Evolutionary conservation across 1,140 invertebrate genomes (phyloP).

Genomic region (Pemphigus obesinymphae): DNA sequence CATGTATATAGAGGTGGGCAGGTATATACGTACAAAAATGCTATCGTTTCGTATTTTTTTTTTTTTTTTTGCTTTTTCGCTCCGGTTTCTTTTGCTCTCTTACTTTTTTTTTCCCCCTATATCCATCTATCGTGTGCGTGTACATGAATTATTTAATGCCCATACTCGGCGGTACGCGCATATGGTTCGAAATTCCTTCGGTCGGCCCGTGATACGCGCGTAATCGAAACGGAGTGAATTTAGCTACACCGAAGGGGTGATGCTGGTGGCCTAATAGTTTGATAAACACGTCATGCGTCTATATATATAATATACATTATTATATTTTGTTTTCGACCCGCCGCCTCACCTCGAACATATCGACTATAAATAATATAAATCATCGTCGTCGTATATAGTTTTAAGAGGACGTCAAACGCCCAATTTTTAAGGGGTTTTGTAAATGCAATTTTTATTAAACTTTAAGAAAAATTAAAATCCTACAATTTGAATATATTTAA

Average conservation of each 20-base stretch:
- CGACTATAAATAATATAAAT: no score
- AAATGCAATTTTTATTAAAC: no score
- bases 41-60: not conserved
- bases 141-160: constrained; percentile 9
- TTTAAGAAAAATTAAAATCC: no score
- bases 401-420: no score
- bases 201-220: not conserved
- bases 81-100: not conserved
- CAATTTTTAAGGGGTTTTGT: no score
- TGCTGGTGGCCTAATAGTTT: not conserved
- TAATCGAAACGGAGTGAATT: constrained; percentile 28
- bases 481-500: no score
- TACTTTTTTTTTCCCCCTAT: not conserved
- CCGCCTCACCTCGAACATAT: no score
- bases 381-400: no score
- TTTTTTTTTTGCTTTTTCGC: not conserved
- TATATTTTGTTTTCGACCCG: not conserved
- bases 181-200: not conserved
- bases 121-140: not conserved
- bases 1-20: no score
- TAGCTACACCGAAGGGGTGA: not conserved
- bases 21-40: not conserved
- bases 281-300: constrained; percentile 9
- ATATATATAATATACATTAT: no score
- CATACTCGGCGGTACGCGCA: no score